A percentile compares a stretch with the other conserved stretches of the same genome.
These are phyloP conservation scores for Parnassius smintheus DNA, from an alignment of 2,888 invertebrate genomes.

Conservation along the genomic window DNA sequence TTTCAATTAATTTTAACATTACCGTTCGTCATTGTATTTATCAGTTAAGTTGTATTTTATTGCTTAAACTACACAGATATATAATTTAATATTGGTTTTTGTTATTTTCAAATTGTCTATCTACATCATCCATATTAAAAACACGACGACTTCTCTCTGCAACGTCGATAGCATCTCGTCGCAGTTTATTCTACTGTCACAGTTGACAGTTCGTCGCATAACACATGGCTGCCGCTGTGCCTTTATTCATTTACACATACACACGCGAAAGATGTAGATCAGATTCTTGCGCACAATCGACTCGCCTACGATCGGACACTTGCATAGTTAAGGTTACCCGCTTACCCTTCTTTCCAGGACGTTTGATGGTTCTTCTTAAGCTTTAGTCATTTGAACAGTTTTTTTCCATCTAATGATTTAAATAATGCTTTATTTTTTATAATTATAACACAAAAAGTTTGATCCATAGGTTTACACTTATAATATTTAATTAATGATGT, in stretches of 20 bases:
- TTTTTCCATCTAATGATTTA: too few species aligned
- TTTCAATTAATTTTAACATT: slow-evolving; percentile 12
- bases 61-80: not conserved
- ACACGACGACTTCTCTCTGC: slow-evolving; percentile 28
- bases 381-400: not conserved
- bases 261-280: slow-evolving; percentile 31
- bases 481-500: too few species aligned
- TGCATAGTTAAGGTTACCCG: slow-evolving; percentile 3
- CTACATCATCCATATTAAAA: slow-evolving; percentile 13
- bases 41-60: slow-evolving; percentile 1
- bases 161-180: slow-evolving; percentile 48
- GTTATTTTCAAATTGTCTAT: slow-evolving; percentile 8
- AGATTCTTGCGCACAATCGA: not conserved
- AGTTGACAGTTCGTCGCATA: slow-evolving; percentile 52
- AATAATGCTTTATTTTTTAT: too few species aligned
- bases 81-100: not conserved
- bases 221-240: slow-evolving; percentile 31
- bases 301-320: slow-evolving; percentile 5
- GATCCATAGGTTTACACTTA: too few species aligned
- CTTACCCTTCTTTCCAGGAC: slow-evolving; percentile 2
- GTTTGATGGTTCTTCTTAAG: not conserved
- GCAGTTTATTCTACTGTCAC: slow-evolving; percentile 49
- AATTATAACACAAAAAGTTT: too few species aligned
- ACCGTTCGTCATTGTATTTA: not conserved
- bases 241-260: slow-evolving; percentile 33